Evolutionary conservation across 2,797 vertebrate species (phyloP), one percentile per base, ranked within the genome.

Genomic region (Pseudochromis fuscus): DNA sequence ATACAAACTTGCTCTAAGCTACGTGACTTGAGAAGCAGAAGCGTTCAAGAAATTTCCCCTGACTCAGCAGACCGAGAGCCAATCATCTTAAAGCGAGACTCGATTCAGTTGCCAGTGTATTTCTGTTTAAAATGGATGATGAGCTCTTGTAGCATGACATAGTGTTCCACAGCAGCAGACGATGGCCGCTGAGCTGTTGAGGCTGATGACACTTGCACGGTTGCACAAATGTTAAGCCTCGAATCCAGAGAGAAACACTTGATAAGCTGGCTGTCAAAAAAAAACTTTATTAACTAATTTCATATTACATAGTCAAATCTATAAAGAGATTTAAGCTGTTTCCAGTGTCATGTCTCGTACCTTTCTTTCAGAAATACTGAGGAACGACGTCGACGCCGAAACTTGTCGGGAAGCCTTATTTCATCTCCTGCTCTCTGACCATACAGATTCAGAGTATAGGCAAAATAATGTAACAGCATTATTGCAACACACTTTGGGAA

Each of bases 61-160:
- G 62, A 79, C 25, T 25, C 79, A 81, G 79, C 59, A 50, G 73
- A 67, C 31, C 56, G 24, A 21, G 44, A 71, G 67, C 67, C 57
- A 72, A 40, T 68, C 75, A 53, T 74, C 35, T 67, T 69, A 19
- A 13, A 67, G 45, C 48, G 52, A 15, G 35, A 42, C 52, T 59
- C 18, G 38, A 15, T 65, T 69, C 45, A 45, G 58, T 16, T 52
- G 64, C 62, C 65, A 62, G 46, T 21, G 18, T 56, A 24, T 74
- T 60, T 67, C 63, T 65, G 31, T 61, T 79, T 23, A 64, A 56
- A 82, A 60, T 68, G 67, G 62, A 83, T 78, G 71, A 80, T 76
- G 64, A 77, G 68, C 62, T 65, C 30, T 31, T 65, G 60, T 49
- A 30, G 50, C 51, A 59, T 58, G 59, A 38, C 55, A 49, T 49